Evolutionary conservation across 2,888 invertebrate species (phyloP), one percentile per base, ranked within the genome.

Genomic region (Macrophya annulata): DNA sequence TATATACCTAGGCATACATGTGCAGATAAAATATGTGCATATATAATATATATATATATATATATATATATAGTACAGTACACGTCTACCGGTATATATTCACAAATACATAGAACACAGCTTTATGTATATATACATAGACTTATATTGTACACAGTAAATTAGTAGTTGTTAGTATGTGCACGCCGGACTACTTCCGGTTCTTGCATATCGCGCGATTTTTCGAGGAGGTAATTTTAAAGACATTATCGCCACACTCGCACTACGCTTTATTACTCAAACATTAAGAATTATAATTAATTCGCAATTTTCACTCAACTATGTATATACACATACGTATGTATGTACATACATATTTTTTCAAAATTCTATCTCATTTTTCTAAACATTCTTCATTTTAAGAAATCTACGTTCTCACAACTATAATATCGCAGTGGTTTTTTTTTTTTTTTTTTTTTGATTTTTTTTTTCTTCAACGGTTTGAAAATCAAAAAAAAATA

Each of bases 141-240:
- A 48, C 45, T 76, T 48, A 48, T 45, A 21, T 76, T 48, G 21
- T 48, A 48, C 48, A 43, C 21, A 17, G 31, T 37, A 40, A 17
- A 43, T 76, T 21, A 17, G 76, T 76, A 37, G 25, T 59, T 25
- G 25, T 25, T 31, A 48, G 76, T 48, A 79, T 31, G 40, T 40
- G 17, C 12, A 59, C 37, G 55, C 12, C 37, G 31, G 17, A 17
- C 40, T 3, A 59, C 40, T 79, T 81, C 62, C 81, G 62, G 43
- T 59, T 81, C 48, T n/a, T 10, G 77, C 76, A 76, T 77, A 31
- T 62, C 76, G 21, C 31, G 37, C 48, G n/a, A 79, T 85, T 85
- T 37, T 85, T 81, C 79, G 51, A 68, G 62, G 45, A 37, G 85
- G 48, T 79, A 51, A 81, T 85, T 81, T 81, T 25, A 21, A 85